Evolutionary conservation across 2,113 vertebrate species (phyloP).

Genomic region (Paralichthys olivaceus): DNA sequence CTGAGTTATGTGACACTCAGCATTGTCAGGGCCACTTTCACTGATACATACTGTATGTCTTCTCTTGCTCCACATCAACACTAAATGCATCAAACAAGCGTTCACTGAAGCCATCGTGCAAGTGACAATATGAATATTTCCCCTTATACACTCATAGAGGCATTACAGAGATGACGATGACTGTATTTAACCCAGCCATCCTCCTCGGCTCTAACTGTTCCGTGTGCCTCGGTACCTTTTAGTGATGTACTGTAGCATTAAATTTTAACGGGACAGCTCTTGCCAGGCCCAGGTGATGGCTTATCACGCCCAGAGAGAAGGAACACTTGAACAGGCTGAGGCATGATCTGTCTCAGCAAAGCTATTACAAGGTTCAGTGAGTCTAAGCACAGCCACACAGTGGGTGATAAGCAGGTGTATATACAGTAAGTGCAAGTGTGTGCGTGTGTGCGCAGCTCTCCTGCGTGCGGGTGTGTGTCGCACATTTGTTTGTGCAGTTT

Average conservation of each 20-base stretch:
- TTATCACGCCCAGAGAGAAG: constrained; percentile 68
- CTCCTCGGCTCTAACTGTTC: constrained; percentile 30
- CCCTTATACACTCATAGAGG: constrained; percentile 11
- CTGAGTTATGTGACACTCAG: not conserved
- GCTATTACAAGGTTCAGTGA: constrained; percentile 80
- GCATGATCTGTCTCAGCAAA: constrained; percentile 78
- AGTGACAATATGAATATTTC: constrained; percentile 62
- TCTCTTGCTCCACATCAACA: constrained; percentile 20
- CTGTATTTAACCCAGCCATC: constrained; percentile 41
- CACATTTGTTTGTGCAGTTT: constrained; percentile 33
- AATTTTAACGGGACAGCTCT: constrained; percentile 64
- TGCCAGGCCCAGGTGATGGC: constrained; percentile 60
- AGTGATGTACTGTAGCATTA: constrained; percentile 53
- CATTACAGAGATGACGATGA: constrained; percentile 21
- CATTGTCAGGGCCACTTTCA: not conserved
- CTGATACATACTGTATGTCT: constrained; percentile 38
- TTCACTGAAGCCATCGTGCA: constrained; percentile 14
- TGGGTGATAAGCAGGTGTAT: constrained; percentile 63
- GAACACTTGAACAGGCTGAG: constrained; percentile 68
- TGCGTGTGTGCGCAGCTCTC: constrained; percentile 31
- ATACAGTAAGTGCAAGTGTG: constrained; percentile 53
- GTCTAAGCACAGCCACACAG: constrained; percentile 52
- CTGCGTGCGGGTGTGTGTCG: constrained; percentile 15
- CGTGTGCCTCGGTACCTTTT: constrained; percentile 52
- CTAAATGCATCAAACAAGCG: constrained; percentile 40